Base-by-base conservation (phyloP, 1,140 invertebrate genomes). In the Papilio aristodemus region DNA sequence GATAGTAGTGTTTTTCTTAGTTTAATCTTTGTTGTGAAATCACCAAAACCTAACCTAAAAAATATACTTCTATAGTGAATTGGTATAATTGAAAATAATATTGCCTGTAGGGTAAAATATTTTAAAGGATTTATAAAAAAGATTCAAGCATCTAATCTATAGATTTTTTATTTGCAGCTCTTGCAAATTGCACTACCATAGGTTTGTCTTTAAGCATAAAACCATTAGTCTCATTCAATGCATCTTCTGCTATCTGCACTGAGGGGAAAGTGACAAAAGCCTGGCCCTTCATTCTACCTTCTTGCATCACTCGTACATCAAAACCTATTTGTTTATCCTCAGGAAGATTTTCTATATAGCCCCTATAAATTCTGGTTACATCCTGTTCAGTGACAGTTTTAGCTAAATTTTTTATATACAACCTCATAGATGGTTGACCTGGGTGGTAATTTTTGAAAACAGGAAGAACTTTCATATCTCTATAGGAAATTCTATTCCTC, bases 261-360 rank as follows among this genome's bases (percentile, higher is more conserved):
- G 92, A 94, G 8, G 89, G 91, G 59, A 98, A 93, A 7, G 96
- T 97, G 0, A 99, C 92, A 93, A 99, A 99, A 6, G 97, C 97
- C 92, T 99, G 98, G 0, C 97, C 97, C 91, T 98, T 98, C 97
- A 99, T 98, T 81, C 97, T 93, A 0, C 98, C 98, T 87, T 98
- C 97, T 86, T 97, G 96, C 97, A 99, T 98, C 1, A 98, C 92
- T 76, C 95, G 93, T n/a, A 98, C 93, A 91, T 97, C 95, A 91
- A 97, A 98, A 70, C 93, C 94, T 59, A 92, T 90, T 11, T 91
- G 80, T 68, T 94, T 84, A 43, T 89, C 83, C 58, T 89, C 88
- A 32, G 87, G 71, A 9, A 87, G 73, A 43, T 90, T 75, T 66
- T 80, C 75, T 10, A 93, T 79, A 87, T 95, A 98, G 71, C 94